Conservation (phyloP, 2,797 vertebrate genomes). For the Typhlichthys eigenmanni region DNA sequence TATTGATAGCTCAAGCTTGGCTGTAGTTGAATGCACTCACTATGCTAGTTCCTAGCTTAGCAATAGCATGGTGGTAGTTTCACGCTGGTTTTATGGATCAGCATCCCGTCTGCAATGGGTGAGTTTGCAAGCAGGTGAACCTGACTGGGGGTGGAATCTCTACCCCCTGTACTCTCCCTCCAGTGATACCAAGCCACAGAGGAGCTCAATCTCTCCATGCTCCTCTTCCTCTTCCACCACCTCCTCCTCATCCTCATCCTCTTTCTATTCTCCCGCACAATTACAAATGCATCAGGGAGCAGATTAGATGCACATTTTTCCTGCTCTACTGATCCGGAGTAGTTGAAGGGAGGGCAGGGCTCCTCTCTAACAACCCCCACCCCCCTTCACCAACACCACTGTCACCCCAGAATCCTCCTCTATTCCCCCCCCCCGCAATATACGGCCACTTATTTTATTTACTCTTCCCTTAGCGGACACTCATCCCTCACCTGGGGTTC, state of each 20-base stretch:
- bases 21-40: too few relatives aligned
- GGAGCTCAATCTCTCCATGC: not conserved
- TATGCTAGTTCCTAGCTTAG: too few relatives aligned
- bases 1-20: too few relatives aligned
- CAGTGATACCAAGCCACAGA: too few relatives aligned
- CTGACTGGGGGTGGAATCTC: too few relatives aligned
- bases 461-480: constrained; percentile 57
- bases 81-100: too few relatives aligned
- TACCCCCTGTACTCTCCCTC: not conserved
- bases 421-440: constrained; percentile 57
- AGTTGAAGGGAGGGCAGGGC: constrained; percentile 26
- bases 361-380: constrained; percentile 11
- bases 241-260: constrained; percentile 17
- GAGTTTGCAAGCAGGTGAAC: too few relatives aligned
- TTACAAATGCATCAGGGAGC: constrained; percentile 79
- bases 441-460: constrained; percentile 74
- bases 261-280: constrained; percentile 58
- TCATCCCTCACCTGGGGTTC: not conserved
- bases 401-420: constrained; percentile 34
- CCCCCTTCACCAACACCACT: not conserved
- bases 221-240: constrained; percentile 21
- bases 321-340: constrained; percentile 71
- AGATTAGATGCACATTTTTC: constrained; percentile 73
- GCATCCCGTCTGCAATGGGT: too few relatives aligned
- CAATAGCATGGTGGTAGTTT: too few relatives aligned